These are phyloP conservation scores for Sakesphorus luctuosus DNA, from an alignment of 2,113 vertebrate species.

Conservation along the genomic window DNA sequence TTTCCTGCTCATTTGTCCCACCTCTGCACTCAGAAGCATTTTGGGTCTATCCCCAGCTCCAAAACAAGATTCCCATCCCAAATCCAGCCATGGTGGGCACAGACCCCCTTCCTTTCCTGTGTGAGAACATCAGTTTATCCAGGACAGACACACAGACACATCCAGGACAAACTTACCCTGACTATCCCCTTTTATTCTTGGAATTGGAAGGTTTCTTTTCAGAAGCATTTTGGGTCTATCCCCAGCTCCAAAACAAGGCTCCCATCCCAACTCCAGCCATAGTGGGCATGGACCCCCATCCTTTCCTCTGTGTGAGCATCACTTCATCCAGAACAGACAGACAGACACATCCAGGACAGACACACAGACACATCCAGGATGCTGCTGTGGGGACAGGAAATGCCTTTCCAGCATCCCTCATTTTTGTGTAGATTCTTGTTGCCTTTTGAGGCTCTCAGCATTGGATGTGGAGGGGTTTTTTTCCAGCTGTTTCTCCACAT, in stretches of 20 bases:
- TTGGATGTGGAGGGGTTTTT: not conserved
- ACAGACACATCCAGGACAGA: not conserved
- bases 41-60: not conserved
- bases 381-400: not conserved
- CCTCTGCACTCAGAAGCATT: not conserved
- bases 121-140: not conserved
- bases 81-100: accelerated
- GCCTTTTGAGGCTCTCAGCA: not conserved
- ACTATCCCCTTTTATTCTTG: too few relatives aligned
- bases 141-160: not conserved
- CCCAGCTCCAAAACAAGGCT: too few relatives aligned
- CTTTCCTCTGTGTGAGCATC: too few relatives aligned
- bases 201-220: too few relatives aligned
- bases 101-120: not conserved
- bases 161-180: not conserved
- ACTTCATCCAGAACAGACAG: not conserved
- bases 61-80: not conserved
- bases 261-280: too few relatives aligned
- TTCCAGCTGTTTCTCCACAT: slow-evolving; percentile 4
- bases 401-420: not conserved
- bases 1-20: not conserved
- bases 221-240: too few relatives aligned
- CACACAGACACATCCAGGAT: not conserved
- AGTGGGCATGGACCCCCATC: too few relatives aligned
- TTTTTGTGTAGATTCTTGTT: not conserved